Conservation (phyloP, 1,140 invertebrate species). For the Octopus bimaculoides region DNA sequence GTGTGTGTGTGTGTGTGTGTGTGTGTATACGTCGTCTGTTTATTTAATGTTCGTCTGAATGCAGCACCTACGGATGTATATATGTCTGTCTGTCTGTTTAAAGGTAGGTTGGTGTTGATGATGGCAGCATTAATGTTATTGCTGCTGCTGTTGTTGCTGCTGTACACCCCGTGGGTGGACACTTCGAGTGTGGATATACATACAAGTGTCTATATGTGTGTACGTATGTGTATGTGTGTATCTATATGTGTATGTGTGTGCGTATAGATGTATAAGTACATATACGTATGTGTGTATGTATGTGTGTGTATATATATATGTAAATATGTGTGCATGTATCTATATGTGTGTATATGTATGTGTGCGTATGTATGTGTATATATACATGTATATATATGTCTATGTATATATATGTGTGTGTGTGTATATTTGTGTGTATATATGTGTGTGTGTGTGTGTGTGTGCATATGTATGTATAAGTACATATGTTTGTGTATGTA, state of each 20-base stretch:
- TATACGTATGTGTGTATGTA: not conserved
- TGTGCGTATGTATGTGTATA: not conserved
- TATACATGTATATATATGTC: not conserved
- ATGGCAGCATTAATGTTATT: not conserved
- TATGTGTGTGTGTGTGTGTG: not conserved
- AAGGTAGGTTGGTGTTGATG: no score
- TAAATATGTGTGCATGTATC: not conserved
- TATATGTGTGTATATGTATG: not conserved
- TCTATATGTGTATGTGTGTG: not conserved
- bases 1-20: no score
- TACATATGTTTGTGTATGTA: accelerated
- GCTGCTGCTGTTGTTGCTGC: not conserved
- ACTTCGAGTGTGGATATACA: not conserved
- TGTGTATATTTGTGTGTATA: not conserved
- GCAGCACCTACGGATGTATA: no score
- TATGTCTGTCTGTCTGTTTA: no score
- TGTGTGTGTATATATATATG: not conserved
- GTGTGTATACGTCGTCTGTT: no score
- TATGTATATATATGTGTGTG: not conserved
- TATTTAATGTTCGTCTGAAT: no score
- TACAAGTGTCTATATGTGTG: not conserved
- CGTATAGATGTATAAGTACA: not conserved
- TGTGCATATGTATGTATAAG: not conserved
- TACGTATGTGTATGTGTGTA: not conserved
- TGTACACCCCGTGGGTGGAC: not conserved